Percentiles rank a stretch among this genome's conserved stretches.
Conservation (phyloP, 2,888 invertebrate genomes). For the Eristalis intricaria region DNA sequence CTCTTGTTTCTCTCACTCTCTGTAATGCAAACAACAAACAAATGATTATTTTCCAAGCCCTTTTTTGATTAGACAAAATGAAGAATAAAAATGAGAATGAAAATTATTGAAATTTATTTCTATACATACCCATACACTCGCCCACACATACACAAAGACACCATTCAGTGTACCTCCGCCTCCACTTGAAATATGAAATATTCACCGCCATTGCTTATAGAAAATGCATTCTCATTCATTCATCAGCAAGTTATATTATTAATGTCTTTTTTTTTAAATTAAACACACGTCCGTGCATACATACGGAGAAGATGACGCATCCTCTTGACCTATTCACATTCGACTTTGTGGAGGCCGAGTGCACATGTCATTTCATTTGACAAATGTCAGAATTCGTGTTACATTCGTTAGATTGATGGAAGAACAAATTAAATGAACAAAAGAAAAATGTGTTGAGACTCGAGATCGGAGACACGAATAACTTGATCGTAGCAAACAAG, state of each 20-base stretch:
- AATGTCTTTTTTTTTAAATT: neutral
- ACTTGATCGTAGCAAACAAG: slow-evolving; percentile 7
- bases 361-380: neutral
- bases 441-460: neutral
- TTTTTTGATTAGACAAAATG: slow-evolving; percentile 50
- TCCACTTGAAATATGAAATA: neutral
- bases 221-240: neutral
- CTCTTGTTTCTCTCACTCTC: slow-evolving; percentile 12
- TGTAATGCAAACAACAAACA: slow-evolving; percentile 32
- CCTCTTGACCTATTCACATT: neutral
- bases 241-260: neutral
- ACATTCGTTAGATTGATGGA: slow-evolving; percentile 17
- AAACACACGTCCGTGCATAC: neutral
- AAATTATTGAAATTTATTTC: slow-evolving; percentile 50
- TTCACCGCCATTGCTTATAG: neutral
- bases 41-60: neutral
- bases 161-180: neutral
- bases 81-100: slow-evolving; percentile 54
- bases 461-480: neutral
- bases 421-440: slow-evolving; percentile 18
- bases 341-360: neutral
- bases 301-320: neutral
- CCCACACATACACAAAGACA: neutral
- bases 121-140: neutral
- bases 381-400: neutral